A percentile compares a stretch with the other conserved stretches of the same genome.
These are phyloP conservation scores for Prunella fulvescens DNA, from an alignment of 2,113 vertebrate genomes.

Conservation along the genomic window DNA sequence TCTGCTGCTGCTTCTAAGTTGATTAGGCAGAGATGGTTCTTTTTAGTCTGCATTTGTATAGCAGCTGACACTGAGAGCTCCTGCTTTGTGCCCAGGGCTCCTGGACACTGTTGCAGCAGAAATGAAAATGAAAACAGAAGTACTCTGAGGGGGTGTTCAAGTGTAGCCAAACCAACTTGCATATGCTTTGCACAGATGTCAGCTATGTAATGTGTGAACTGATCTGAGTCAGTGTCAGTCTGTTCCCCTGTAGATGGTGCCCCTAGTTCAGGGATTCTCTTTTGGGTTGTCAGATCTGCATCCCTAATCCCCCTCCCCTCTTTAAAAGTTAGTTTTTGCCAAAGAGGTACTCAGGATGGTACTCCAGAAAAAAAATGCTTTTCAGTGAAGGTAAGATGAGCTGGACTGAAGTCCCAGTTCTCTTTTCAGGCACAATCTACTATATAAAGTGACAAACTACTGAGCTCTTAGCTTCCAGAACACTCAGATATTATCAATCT, in stretches of 20 bases:
- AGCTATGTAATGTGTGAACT: neutral
- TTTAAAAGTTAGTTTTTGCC: neutral
- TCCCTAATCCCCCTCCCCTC: neutral
- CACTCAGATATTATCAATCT: neutral
- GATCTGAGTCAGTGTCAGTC: neutral
- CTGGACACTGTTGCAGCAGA: neutral
- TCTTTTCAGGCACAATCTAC: neutral
- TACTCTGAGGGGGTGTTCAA: neutral
- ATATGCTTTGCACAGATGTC: neutral
- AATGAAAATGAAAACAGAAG: neutral
- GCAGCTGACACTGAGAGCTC: neutral
- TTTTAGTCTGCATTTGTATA: neutral
- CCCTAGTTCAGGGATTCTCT: constrained; percentile 33
- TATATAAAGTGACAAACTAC: neutral
- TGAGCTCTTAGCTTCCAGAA: neutral
- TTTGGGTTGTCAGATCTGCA: neutral
- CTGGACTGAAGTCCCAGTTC: neutral
- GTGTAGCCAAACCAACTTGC: neutral
- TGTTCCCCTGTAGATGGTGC: constrained; percentile 66
- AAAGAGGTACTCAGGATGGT: neutral
- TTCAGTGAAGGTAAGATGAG: neutral
- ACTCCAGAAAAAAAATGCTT: neutral
- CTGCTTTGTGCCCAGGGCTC: neutral
- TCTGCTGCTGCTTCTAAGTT: neutral
- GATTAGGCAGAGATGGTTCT: neutral